phyloP scores from a whole-genome alignment of 2,888 invertebrate genomes.

The Epistrophe grossulariae region DNA sequence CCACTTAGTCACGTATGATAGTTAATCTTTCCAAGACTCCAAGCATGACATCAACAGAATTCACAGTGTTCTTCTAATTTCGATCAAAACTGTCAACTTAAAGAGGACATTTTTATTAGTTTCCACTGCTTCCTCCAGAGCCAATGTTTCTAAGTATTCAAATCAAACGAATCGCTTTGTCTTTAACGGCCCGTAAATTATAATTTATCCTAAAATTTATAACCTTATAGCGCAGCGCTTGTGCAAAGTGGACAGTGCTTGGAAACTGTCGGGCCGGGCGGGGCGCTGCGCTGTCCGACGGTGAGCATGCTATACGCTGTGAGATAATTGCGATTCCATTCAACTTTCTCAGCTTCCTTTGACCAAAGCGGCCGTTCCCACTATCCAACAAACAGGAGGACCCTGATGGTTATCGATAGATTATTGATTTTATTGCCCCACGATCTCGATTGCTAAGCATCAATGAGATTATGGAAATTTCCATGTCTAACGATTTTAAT shows the following conservation, averaged over 20 bases:
- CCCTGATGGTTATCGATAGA: constrained; percentile 38
- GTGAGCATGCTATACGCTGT: background rate
- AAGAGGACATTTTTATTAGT: constrained; percentile 61
- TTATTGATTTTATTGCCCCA: constrained; percentile 66
- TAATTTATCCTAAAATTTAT: constrained; percentile 81
- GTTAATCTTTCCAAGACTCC: constrained; percentile 39
- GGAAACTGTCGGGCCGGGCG: background rate
- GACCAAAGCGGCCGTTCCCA: constrained; percentile 22
- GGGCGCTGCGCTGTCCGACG: background rate
- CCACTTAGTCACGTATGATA: constrained; percentile 51
- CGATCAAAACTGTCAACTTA: constrained; percentile 58
- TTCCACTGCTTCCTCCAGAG: constrained; percentile 34
- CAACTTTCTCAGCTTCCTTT: constrained; percentile 27
- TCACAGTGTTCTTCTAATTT: constrained; percentile 36
- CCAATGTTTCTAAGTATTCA: constrained; percentile 60
- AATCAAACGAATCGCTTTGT: constrained; percentile 73
- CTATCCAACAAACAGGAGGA: constrained; percentile 8
- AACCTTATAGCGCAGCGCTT: constrained; percentile 23
- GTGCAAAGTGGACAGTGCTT: constrained; percentile 10
- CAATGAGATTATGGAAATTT: constrained; percentile 72
- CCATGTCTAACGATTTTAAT: constrained; percentile 67
- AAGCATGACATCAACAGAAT: constrained; percentile 17
- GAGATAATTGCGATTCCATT: constrained; percentile 63
- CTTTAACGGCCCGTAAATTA: constrained; percentile 79
- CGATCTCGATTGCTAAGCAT: constrained; percentile 67